These are phyloP conservation scores for Lapara coniferarum DNA, from an alignment of 2,888 invertebrate species.

Conservation along the genomic window DNA sequence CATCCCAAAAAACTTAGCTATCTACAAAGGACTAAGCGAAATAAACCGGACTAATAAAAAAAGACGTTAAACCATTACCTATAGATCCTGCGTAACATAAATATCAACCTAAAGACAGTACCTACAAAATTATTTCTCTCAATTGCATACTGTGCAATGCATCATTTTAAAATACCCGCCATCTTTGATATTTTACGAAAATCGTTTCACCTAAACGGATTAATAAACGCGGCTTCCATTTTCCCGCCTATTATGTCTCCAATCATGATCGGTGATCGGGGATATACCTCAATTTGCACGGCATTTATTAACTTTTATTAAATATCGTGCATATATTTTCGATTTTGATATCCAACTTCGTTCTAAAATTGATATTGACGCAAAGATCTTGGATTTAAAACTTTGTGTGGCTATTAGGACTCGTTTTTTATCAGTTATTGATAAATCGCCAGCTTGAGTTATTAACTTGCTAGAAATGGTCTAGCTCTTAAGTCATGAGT, in stretches of 20 bases:
- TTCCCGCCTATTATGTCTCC: neutral
- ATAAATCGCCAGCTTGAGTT: too few species aligned
- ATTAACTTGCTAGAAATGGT: too few species aligned
- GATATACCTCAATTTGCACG: slow-evolving; percentile 5
- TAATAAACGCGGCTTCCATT: slow-evolving; percentile 6
- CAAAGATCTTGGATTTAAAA: too few species aligned
- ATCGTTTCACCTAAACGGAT: slow-evolving; percentile 7
- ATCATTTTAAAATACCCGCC: neutral
- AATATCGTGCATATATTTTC: neutral
- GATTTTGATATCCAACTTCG: too few species aligned
- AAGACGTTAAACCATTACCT: too few species aligned
- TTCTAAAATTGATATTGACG: too few species aligned
- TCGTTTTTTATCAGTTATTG: too few species aligned
- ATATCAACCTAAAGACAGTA: neutral
- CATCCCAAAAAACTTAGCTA: too few species aligned
- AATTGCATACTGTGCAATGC: neutral
- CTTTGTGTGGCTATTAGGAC: too few species aligned
- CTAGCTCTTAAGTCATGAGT: too few species aligned
- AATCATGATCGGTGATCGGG: neutral
- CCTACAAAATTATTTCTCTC: neutral
- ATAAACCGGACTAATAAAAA: too few species aligned
- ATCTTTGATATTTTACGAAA: slow-evolving; percentile 12
- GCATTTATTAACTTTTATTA: neutral
- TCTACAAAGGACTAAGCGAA: too few species aligned
- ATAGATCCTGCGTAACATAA: neutral